A percentile compares a stretch with the other conserved stretches of the same genome.
Evolutionary conservation across 2,888 invertebrate species (phyloP).

Genomic region (Limnephilus lunatus): DNA sequence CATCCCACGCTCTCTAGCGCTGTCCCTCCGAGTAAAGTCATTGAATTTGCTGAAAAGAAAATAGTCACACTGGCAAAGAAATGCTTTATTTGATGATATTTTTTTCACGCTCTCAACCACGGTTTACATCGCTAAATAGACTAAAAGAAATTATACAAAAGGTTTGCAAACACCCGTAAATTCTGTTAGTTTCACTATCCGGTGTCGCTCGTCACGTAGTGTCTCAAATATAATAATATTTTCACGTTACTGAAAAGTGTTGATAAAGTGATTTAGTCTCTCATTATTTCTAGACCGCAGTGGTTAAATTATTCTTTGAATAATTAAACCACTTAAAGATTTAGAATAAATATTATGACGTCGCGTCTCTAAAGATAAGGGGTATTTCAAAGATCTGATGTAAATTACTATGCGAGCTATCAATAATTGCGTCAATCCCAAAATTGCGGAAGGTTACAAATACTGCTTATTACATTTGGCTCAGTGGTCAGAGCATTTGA

Average conservation of each 20-base stretch:
- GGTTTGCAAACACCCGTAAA: neutral
- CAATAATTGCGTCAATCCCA: too few relatives aligned
- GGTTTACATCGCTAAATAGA: neutral
- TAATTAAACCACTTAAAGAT: neutral
- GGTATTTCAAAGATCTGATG: neutral
- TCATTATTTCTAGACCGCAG: neutral
- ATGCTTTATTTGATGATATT: neutral
- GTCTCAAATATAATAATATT: too few relatives aligned
- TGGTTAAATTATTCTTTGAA: neutral
- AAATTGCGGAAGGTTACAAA: too few relatives aligned
- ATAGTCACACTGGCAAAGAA: neutral
- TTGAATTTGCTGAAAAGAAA: conserved; percentile 12
- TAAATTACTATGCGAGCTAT: too few relatives aligned
- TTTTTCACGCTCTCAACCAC: neutral
- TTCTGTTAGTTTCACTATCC: neutral
- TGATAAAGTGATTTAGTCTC: neutral
- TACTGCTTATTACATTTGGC: too few relatives aligned
- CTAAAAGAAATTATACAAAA: neutral
- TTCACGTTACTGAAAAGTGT: too few relatives aligned
- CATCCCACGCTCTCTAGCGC: neutral
- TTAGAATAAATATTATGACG: neutral
- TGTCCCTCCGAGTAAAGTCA: conserved; percentile 15
- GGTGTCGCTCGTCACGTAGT: neutral
- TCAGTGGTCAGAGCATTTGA: too few relatives aligned
- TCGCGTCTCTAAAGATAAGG: neutral